Base-by-base conservation (phyloP, 2,113 vertebrate species). In the Formicarius rufipectus region DNA sequence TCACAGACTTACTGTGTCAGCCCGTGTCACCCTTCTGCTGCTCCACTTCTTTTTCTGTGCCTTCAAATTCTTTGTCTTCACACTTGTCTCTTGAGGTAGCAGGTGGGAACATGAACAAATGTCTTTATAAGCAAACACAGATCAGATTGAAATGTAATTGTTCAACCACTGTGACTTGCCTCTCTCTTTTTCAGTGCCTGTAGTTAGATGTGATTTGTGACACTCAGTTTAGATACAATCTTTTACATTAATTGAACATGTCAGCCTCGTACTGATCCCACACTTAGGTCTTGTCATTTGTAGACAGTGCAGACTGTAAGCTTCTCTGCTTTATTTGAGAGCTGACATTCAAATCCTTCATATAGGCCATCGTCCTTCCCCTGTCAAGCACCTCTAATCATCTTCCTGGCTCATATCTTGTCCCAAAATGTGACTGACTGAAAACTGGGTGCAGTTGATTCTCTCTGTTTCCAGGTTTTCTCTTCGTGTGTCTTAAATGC, bases 201-300 rank as follows among this genome's bases (percentile, higher is more conserved):
- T 76, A 82, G 56, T 59, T 44, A 24, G 60, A 77, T 63, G 89
- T 60, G 60, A 84, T 72, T 82, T 72, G 60, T 95, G 89, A 56
- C 84, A 68, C 42, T 67, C 0, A 0, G 31, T 84, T 87, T 91
- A 84, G 83, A 87, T 52, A 31, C 14, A 67, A 85, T 50, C 76
- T 89, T 92, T 87, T 79, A 87, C 91, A 87, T 3, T 72, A 89
- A 94, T 91, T 95, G 78, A 75, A 25, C 69, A 49, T 56, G 77
- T 82, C 91, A 93, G 44, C 35, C 80, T 75, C 1, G 1, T 79
- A 95, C 93, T 84, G 86, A 95, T 95, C 64, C 52, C 69, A 82
- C 69, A 27, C 31, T 74, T 72, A 52, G 47, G 47, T 81, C 83
- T 59, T 87, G 73, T 78, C 83, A 84, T 77, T 89, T 87, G 80